Evolutionary conservation across 1,140 invertebrate species (phyloP).

Genomic region (Drosophila dunni): DNA sequence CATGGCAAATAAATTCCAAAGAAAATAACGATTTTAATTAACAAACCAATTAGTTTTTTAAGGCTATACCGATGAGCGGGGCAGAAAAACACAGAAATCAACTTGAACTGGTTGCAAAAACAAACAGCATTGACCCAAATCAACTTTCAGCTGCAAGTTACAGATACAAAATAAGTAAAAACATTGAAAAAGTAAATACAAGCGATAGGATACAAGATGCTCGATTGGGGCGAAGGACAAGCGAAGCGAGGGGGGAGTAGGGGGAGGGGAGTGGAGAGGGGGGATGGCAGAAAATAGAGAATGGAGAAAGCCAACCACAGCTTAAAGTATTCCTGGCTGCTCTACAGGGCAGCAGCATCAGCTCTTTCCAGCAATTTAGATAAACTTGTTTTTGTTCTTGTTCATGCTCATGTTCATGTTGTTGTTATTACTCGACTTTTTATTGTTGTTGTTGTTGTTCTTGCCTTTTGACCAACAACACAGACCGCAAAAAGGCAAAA

Average conservation of each 20-base stretch:
- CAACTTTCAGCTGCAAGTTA: constrained; percentile 53
- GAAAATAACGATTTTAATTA: constrained; percentile 75
- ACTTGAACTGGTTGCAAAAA: constrained; percentile 50
- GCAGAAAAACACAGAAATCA: constrained; percentile 41
- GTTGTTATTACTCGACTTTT: constrained; percentile 33
- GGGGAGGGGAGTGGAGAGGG: neutral
- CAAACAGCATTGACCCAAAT: constrained; percentile 77
- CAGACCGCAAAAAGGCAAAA: constrained; percentile 78
- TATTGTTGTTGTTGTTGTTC: constrained; percentile 35
- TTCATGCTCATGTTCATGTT: constrained; percentile 46
- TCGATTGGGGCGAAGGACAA: neutral
- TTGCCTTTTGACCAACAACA: constrained; percentile 62
- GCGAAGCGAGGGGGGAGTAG: neutral
- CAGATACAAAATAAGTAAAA: constrained; percentile 44
- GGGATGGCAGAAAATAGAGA: neutral
- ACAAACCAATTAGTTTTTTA: constrained; percentile 79
- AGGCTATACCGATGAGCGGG: constrained; percentile 56
- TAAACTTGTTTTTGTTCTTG: constrained; percentile 72
- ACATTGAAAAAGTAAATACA: constrained; percentile 67
- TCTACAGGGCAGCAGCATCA: constrained; percentile 13
- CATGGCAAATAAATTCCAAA: constrained; percentile 32
- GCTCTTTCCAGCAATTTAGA: constrained; percentile 77
- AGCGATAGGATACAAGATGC: constrained; percentile 31
- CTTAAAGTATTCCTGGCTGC: constrained; percentile 38
- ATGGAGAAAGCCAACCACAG: constrained; percentile 42